Evolutionary conservation across 2,888 invertebrate species (phyloP), one percentile per base, ranked within the genome.

Genomic region (Koerneria pararmatus): DNA sequence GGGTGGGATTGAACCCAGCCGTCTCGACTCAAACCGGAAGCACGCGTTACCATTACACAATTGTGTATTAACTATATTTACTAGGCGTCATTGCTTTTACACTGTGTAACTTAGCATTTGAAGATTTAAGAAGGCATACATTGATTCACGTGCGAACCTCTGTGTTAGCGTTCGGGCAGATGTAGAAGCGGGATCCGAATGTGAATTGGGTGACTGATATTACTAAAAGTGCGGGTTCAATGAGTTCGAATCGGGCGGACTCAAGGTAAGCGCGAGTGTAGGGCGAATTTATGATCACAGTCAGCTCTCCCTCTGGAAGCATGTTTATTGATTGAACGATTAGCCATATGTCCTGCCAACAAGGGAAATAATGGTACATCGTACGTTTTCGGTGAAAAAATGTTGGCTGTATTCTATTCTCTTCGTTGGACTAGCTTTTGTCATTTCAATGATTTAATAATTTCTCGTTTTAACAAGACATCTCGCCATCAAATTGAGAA

Each of bases 101-200:
- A n/a, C n/a, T n/a, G n/a, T n/a, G n/a, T n/a, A n/a, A n/a, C n/a
- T n/a, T n/a, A n/a, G n/a, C n/a, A n/a, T n/a, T n/a, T n/a, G n/a
- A n/a, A n/a, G n/a, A n/a, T n/a, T n/a, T n/a, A n/a, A n/a, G n/a
- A n/a, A n/a, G n/a, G n/a, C n/a, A n/a, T n/a, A n/a, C n/a, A n/a
- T n/a, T n/a, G n/a, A n/a, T n/a, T n/a, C n/a, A n/a, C n/a, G n/a
- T n/a, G n/a, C n/a, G n/a, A n/a, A 70, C 71, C 70, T 71, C 49
- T 67, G 69, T 54, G 11, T 63, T 63, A 2, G 68, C 70, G 41
- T 74, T 72, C 3, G 76, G 73, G 63, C 76, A 76, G 6, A 76
- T 51, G 3, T 74, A 67, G 3, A 76, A 66, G 24, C 76, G 64
- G 2, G 74, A 74, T 11, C 76, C 76, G 53, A 74, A 76, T 2